These are phyloP conservation scores for Cerastis rubricosa DNA, from an alignment of 2,888 invertebrate species.

Conservation along the genomic window DNA sequence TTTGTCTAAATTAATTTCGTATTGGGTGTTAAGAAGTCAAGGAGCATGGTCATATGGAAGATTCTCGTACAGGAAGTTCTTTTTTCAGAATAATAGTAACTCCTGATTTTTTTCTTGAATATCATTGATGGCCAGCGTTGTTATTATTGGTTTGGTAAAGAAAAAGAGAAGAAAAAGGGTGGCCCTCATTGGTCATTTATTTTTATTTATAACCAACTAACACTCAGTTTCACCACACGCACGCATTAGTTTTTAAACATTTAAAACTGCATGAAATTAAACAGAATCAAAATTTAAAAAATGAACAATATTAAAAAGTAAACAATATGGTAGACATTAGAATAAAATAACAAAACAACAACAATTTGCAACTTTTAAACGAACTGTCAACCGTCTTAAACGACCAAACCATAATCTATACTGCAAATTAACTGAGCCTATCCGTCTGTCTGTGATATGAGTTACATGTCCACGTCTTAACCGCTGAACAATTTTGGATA, in stretches of 20 bases:
- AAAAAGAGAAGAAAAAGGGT: too few species aligned
- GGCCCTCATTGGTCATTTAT: too few species aligned
- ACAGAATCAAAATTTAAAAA: too few species aligned
- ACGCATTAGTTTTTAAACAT: too few species aligned
- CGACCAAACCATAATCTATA: neutral
- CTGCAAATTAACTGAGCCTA: neutral
- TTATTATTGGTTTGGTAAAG: neutral
- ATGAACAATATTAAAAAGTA: too few species aligned
- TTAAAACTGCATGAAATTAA: too few species aligned
- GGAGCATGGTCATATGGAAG: constrained; percentile 21
- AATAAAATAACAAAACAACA: too few species aligned
- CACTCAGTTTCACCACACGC: too few species aligned
- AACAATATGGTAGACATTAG: too few species aligned
- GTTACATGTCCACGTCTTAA: neutral
- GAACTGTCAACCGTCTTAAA: neutral
- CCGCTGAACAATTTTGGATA: neutral
- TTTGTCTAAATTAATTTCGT: constrained; percentile 4
- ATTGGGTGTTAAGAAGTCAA: constrained; percentile 19
- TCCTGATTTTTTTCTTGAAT: too few species aligned
- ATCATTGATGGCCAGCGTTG: neutral
- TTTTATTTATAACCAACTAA: too few species aligned
- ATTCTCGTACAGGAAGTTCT: neutral
- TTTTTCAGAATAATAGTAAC: neutral
- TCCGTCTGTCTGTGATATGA: neutral
- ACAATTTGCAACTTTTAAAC: too few species aligned